These are phyloP conservation scores for Lutjanus campechanus DNA, from an alignment of 2,797 vertebrate genomes.

Conservation along the genomic window DNA sequence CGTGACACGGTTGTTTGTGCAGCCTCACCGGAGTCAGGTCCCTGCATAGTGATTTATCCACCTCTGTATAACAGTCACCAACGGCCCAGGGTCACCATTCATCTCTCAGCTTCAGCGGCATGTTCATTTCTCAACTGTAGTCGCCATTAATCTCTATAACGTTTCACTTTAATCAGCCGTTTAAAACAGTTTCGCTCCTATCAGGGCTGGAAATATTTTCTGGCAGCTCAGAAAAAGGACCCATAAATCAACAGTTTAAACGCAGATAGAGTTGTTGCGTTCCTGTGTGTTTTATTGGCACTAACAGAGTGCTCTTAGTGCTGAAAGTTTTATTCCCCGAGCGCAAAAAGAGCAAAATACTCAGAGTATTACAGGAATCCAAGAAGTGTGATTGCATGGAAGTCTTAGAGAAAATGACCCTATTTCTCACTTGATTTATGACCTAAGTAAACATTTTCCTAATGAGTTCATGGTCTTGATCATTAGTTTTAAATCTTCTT, in stretches of 20 bases:
- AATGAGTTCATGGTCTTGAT: too few relatives aligned
- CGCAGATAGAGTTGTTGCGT: constrained; percentile 15
- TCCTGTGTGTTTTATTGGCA: constrained; percentile 19
- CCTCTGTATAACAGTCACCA: constrained; percentile 31
- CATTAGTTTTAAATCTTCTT: too few relatives aligned
- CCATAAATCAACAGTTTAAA: constrained; percentile 61
- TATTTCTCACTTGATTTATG: too few relatives aligned
- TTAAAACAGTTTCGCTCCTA: constrained; percentile 48
- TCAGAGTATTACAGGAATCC: too few relatives aligned
- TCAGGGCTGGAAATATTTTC: constrained; percentile 68
- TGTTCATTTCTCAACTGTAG: constrained; percentile 45
- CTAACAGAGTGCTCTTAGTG: not conserved
- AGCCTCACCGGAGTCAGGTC: constrained; percentile 10
- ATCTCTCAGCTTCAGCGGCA: constrained; percentile 9
- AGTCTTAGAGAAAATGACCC: too few relatives aligned
- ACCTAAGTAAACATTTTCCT: too few relatives aligned
- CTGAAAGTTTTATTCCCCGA: constrained; percentile 18
- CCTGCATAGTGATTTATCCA: constrained; percentile 57
- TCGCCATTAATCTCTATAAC: constrained; percentile 60
- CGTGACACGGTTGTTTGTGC: constrained; percentile 21
- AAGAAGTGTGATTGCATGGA: too few relatives aligned
- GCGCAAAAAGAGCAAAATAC: constrained; percentile 1
- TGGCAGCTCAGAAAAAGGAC: constrained; percentile 35
- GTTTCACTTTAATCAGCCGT: constrained; percentile 54
- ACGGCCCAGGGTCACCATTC: constrained; percentile 24